A percentile compares a stretch with the other conserved stretches of the same genome.
phyloP scores from a whole-genome alignment of 2,113 vertebrate species.

The Peromyscus maniculatus region DNA sequence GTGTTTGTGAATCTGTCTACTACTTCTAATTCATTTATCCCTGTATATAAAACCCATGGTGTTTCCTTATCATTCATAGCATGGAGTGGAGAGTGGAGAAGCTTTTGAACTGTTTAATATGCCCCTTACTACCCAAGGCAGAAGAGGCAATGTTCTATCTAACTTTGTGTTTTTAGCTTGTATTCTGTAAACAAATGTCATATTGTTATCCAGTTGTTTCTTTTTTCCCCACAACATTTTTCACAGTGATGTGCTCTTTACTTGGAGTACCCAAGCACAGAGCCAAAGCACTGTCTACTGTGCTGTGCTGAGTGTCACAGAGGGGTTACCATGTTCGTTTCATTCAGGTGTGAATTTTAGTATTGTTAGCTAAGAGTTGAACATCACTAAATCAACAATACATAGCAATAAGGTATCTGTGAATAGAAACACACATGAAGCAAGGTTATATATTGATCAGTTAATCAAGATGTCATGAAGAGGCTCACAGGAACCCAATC shows the following conservation, averaged over 20 bases:
- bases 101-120: neutral
- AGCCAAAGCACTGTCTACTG: neutral
- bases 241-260: neutral
- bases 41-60: neutral
- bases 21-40: neutral
- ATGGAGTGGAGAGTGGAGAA: neutral
- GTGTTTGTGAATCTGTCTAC: neutral
- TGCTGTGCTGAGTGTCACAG: neutral
- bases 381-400: neutral
- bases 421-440: constrained; percentile 14
- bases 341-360: neutral
- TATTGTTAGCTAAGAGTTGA: neutral
- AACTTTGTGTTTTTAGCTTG: neutral
- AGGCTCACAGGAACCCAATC: neutral
- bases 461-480: neutral
- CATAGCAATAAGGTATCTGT: neutral
- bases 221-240: neutral
- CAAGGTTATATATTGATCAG: neutral
- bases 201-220: neutral
- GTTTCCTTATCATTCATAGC: neutral
- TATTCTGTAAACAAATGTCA: neutral
- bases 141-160: neutral
- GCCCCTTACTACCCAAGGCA: neutral
- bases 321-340: neutral
- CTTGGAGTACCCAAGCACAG: neutral